Conservation (phyloP, 2,888 invertebrate genomes). For the Tuberolachnus salignus region DNA sequence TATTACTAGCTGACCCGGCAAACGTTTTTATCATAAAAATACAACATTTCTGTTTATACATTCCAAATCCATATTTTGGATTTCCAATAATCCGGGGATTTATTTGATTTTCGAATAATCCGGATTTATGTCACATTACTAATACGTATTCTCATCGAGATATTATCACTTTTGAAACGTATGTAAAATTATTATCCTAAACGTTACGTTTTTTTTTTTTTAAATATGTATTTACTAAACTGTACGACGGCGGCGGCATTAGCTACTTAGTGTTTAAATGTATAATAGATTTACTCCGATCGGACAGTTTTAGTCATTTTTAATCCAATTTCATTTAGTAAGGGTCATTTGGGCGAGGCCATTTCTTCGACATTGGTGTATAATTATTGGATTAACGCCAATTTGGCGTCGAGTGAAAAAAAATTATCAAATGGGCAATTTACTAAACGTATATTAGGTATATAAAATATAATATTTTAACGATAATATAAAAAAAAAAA, state of each 20-base stretch:
- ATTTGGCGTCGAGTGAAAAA: slow-evolving; percentile 40
- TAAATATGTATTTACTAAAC: slow-evolving; percentile 9
- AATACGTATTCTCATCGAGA: too few species aligned
- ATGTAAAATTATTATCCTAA: too few species aligned
- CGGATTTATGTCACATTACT: too few species aligned
- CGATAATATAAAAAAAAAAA: slow-evolving; percentile 14
- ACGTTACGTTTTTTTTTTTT: background rate
- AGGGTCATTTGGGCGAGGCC: slow-evolving; percentile 43
- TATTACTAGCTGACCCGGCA: too few species aligned
- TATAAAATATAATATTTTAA: slow-evolving; percentile 15
- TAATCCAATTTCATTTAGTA: slow-evolving; percentile 43
- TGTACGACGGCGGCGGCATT: background rate
- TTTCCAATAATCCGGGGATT: too few species aligned
- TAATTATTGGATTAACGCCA: slow-evolving; percentile 19
- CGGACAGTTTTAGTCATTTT: slow-evolving; percentile 43
- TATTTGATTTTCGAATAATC: too few species aligned
- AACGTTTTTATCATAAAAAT: too few species aligned
- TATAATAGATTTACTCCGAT: slow-evolving; percentile 28
- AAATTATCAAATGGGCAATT: slow-evolving; percentile 44
- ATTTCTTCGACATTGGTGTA: slow-evolving; percentile 44
- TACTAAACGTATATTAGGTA: slow-evolving; percentile 15
- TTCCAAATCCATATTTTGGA: too few species aligned
- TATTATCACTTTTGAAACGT: too few species aligned
- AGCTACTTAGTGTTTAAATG: slow-evolving; percentile 9
- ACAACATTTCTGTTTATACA: too few species aligned